Base-by-base conservation (phyloP, 2,888 invertebrate genomes). In the Drosophila atripex region DNA sequence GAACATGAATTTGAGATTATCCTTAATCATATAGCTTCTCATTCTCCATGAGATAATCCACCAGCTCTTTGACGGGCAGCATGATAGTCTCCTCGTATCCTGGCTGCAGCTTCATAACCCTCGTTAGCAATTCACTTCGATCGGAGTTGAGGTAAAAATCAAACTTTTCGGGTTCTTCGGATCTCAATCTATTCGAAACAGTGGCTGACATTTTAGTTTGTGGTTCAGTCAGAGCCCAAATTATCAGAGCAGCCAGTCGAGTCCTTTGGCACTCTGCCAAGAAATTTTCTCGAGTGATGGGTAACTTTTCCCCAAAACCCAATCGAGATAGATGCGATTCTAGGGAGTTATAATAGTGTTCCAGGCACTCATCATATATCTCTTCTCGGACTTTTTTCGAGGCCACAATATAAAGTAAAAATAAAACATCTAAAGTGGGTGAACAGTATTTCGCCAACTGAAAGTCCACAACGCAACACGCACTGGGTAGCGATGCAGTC, bases 391-490 rank as follows among this genome's bases (percentile, higher is more conserved):
- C 89, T 6, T 86, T 75, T 0, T 85, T 76, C 1, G 90, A 87
- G 2, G 92, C 88, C 63, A 92, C 92, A 4, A 93, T 86, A 54
- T 92, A 92, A 0, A 94, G 80, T 18, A 92, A 80, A 25, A 91
- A 91, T 7, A 93, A 85, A 1, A 94, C 89, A 75, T 94, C 94
- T 51, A 93, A 91, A 0, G 93, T 91, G 1, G 94, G 93, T 0
- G 94, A 93, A 18, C 91, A 91, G 66, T 94, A 94, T n/a, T 93
- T 91, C 0, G 92, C 79, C 57, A 93, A 75, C 76, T 94, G 94
- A 75, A 93, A 94, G 80, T 94, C 94, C 1, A 94, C 91, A 28
- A 94, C 78, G 35, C 92, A 80, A 63, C 93, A 93, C 6, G 90
- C 90, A 0, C 89, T 79, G 1, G 92, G 91, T 11, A 63, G 2